Evolutionary conservation across 1,140 invertebrate species (phyloP).

Genomic region (Lutraria rhynchaena): DNA sequence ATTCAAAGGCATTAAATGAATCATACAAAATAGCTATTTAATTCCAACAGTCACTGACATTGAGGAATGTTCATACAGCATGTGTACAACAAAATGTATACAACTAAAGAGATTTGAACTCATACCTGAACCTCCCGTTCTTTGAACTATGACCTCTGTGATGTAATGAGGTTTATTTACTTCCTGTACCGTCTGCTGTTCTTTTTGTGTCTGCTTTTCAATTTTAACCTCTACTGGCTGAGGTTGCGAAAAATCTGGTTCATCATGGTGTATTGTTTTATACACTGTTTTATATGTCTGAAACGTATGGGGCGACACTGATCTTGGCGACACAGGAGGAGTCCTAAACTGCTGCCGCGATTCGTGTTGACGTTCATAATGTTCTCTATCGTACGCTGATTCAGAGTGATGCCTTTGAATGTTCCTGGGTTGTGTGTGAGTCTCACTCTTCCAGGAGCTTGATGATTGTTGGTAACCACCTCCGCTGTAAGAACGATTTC

Average conservation of each 20-base stretch:
- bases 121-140: slow-evolving; percentile 68
- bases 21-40: too few relatives aligned
- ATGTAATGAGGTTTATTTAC: slow-evolving; percentile 72
- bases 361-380: slow-evolving; percentile 53
- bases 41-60: too few relatives aligned
- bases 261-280: slow-evolving; percentile 65
- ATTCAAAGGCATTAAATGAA: too few relatives aligned
- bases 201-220: slow-evolving; percentile 53
- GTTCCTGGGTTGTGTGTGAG: slow-evolving; percentile 57
- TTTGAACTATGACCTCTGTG: slow-evolving; percentile 77
- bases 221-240: slow-evolving; percentile 50
- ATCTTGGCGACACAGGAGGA: slow-evolving; percentile 64
- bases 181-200: slow-evolving; percentile 63
- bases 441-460: slow-evolving; percentile 45
- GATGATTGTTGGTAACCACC: slow-evolving; percentile 43
- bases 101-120: too few relatives aligned
- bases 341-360: slow-evolving; percentile 56
- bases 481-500: slow-evolving; percentile 45
- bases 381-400: slow-evolving; percentile 81
- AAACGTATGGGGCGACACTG: slow-evolving; percentile 56
- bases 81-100: too few relatives aligned
- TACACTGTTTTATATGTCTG: slow-evolving; percentile 68
- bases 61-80: too few relatives aligned
- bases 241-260: slow-evolving; percentile 57
- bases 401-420: slow-evolving; percentile 82